Conservation (phyloP, 30 jellyfish, hydroid and myxozoan species). For the Nemopilema nomurai region DNA sequence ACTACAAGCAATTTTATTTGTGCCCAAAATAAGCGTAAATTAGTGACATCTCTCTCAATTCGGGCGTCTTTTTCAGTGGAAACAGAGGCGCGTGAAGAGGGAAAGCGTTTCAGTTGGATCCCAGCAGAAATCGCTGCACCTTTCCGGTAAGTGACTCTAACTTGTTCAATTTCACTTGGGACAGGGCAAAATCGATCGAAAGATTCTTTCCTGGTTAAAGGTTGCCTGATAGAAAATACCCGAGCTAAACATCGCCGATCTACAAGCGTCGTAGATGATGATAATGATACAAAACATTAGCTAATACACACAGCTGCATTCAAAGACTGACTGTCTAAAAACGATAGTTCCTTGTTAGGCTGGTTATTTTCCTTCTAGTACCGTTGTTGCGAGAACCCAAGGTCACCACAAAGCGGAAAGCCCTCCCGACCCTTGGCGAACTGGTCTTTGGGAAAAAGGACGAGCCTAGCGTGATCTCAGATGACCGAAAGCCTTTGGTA, state of each 20-base stretch:
- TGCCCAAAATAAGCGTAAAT: too few relatives aligned
- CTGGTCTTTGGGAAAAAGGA: conserved; percentile 49
- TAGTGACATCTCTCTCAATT: not conserved
- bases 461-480: not conserved
- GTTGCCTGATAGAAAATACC: too few relatives aligned
- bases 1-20: too few relatives aligned
- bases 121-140: not conserved
- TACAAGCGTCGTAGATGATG: too few relatives aligned
- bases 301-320: too few relatives aligned
- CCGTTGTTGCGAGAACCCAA: conserved; percentile 27
- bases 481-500: not conserved
- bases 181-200: not conserved
- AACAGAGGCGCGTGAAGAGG: not conserved
- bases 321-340: too few relatives aligned
- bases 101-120: not conserved
- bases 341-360: not conserved
- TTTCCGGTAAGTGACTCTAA: not conserved
- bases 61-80: not conserved
- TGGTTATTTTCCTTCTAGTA: not conserved
- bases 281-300: too few relatives aligned
- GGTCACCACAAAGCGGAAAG: conserved; percentile 6
- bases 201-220: too few relatives aligned
- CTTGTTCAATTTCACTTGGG: too few relatives aligned
- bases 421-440: conserved; percentile 57
- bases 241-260: too few relatives aligned